These are phyloP conservation scores for Anguilla rostrata DNA, from an alignment of 2,113 vertebrate species.

Conservation along the genomic window DNA sequence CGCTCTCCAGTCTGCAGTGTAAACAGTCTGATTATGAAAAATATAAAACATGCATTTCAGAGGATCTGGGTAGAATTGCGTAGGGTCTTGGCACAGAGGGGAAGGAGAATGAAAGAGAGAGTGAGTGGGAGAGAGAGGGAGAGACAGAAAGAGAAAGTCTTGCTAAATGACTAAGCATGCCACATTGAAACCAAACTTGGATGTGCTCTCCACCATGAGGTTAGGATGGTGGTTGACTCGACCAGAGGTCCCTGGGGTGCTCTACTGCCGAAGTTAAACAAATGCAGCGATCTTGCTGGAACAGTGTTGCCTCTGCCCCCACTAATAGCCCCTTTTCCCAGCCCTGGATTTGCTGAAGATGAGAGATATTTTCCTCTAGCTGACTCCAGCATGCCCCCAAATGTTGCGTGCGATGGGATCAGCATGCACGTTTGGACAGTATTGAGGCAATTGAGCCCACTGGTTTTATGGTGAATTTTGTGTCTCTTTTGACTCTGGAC, in stretches of 20 bases:
- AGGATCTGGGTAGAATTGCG: background rate
- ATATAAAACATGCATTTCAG: background rate
- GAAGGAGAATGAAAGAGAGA: background rate
- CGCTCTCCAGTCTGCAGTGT: background rate
- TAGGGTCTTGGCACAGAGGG: background rate
- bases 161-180: slow-evolving; percentile 29
- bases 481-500: background rate
- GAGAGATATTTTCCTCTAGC: slow-evolving; percentile 26
- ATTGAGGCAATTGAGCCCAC: background rate
- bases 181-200: slow-evolving; percentile 39
- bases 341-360: slow-evolving; percentile 10
- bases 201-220: slow-evolving; percentile 35
- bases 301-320: slow-evolving; percentile 1
- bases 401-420: background rate
- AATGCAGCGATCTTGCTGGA: slow-evolving; percentile 26
- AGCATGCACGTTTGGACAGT: background rate
- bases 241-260: slow-evolving; percentile 30
- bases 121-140: background rate
- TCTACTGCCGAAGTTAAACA: slow-evolving; percentile 25
- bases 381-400: background rate
- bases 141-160: slow-evolving; percentile 15
- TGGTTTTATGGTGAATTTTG: background rate
- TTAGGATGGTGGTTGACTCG: slow-evolving; percentile 30
- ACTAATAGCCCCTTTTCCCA: background rate
- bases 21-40: slow-evolving; percentile 1